Percentiles rank a stretch among this genome's conserved stretches.
phyloP scores from a whole-genome alignment of 1,140 invertebrate genomes.

The Proales similis region DNA sequence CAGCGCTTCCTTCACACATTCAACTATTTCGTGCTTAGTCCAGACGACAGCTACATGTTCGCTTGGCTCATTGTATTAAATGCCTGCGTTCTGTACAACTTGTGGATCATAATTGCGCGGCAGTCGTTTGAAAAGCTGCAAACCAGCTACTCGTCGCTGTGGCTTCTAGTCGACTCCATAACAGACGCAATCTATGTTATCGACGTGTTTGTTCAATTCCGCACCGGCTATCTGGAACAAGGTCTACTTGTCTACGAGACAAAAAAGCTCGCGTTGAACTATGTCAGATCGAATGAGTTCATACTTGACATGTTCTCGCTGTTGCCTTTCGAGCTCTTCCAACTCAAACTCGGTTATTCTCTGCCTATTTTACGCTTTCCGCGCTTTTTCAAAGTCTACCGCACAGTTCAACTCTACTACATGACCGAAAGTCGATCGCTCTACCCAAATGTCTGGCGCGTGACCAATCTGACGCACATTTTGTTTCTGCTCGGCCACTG shows the following conservation, averaged over 20 bases:
- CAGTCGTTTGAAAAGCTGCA: conserved; percentile 64
- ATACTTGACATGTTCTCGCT: conserved; percentile 73
- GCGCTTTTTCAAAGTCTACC: conserved; percentile 66
- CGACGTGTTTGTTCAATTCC: conserved; percentile 78
- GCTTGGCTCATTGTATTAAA: conserved; percentile 85
- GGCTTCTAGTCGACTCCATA: conserved; percentile 72
- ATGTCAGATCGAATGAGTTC: conserved; percentile 74
- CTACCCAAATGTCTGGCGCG: conserved; percentile 91
- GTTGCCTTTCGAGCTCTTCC: conserved; percentile 76
- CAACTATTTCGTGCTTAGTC: conserved; percentile 68
- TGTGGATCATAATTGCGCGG: conserved; percentile 87
- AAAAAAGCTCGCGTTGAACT: conserved; percentile 77
- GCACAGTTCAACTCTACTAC: conserved; percentile 84
- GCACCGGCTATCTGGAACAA: conserved; percentile 89
- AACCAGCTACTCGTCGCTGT: conserved; percentile 58
- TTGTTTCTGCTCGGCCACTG: conserved; percentile 86
- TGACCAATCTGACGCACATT: conserved; percentile 86
- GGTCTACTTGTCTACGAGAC: conserved; percentile 86
- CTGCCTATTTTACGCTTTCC: conserved; percentile 54
- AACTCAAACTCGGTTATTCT: conserved; percentile 43
- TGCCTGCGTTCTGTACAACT: conserved; percentile 80
- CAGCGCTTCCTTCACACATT: conserved; percentile 11
- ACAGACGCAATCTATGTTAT: conserved; percentile 76
- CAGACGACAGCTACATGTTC: conserved; percentile 88
- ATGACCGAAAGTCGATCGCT: conserved; percentile 88